These are phyloP conservation scores for Pseudocheirus occidentalis DNA, from an alignment of 2,797 vertebrate genomes.

Conservation along the genomic window DNA sequence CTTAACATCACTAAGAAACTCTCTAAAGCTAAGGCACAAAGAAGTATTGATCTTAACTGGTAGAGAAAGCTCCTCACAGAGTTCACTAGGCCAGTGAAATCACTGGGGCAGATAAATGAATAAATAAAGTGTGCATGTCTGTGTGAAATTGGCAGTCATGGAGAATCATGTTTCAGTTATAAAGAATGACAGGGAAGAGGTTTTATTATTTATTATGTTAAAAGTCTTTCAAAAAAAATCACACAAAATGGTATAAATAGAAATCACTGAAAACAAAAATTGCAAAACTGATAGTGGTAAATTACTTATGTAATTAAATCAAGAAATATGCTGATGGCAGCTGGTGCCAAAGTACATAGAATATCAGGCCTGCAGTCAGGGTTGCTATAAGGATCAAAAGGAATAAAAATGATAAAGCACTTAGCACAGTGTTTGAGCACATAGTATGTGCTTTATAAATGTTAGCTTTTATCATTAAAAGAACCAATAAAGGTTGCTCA, in stretches of 20 bases:
- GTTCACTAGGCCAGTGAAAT: no score
- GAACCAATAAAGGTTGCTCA: not conserved
- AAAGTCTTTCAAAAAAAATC: no score
- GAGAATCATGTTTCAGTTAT: no score
- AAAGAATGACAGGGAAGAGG: no score
- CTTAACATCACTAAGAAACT: not conserved
- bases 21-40: not conserved
- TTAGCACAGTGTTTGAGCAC: not conserved
- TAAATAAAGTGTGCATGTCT: no score
- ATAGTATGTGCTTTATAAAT: not conserved
- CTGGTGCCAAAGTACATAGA: not conserved
- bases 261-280: no score
- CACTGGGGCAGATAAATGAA: no score
- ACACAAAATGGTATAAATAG: no score
- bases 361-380: not conserved
- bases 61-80: not conserved
- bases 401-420: not conserved
- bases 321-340: not conserved
- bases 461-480: not conserved
- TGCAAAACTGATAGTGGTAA: not conserved
- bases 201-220: no score
- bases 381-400: not conserved
- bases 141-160: no score
- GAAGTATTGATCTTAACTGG: not conserved
- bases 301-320: not conserved